These are phyloP conservation scores for Andricus curvator DNA, from an alignment of 2,888 invertebrate genomes.

Conservation along the genomic window DNA sequence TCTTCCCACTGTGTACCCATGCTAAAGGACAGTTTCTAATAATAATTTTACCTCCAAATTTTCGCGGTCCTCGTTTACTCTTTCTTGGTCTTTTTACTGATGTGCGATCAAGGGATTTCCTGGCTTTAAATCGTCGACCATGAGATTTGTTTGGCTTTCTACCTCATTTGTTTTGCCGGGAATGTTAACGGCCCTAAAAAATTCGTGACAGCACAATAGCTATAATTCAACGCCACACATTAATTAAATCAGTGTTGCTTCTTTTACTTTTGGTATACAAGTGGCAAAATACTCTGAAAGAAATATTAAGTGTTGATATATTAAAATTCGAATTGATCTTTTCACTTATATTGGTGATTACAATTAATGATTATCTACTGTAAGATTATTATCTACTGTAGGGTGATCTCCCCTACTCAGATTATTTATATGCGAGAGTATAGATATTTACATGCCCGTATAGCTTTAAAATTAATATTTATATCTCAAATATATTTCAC, in stretches of 20 bases:
- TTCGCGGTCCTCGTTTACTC: background rate
- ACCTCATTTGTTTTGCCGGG: constrained; percentile 18
- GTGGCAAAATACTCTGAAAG: background rate
- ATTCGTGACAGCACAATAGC: constrained; percentile 11
- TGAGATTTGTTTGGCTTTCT: constrained; percentile 25
- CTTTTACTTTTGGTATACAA: background rate
- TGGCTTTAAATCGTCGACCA: constrained; percentile 5
- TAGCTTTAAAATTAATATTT: no score
- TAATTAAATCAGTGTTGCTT: constrained; percentile 3
- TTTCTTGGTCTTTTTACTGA: background rate
- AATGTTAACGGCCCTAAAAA: constrained; percentile 22
- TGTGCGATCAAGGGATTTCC: constrained; percentile 20
- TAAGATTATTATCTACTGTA: no score
- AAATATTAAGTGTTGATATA: background rate
- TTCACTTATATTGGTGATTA: no score
- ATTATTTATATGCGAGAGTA: background rate
- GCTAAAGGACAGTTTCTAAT: background rate
- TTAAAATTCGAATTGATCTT: no score
- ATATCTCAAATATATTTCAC: background rate
- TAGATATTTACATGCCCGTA: background rate
- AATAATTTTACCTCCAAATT: background rate
- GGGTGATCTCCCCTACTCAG: no score
- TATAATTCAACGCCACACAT: constrained; percentile 6
- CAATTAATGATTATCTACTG: no score
- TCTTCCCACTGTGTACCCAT: no score